Evolutionary conservation across 2,797 vertebrate species (phyloP).

Genomic region (Florisuga fusca): DNA sequence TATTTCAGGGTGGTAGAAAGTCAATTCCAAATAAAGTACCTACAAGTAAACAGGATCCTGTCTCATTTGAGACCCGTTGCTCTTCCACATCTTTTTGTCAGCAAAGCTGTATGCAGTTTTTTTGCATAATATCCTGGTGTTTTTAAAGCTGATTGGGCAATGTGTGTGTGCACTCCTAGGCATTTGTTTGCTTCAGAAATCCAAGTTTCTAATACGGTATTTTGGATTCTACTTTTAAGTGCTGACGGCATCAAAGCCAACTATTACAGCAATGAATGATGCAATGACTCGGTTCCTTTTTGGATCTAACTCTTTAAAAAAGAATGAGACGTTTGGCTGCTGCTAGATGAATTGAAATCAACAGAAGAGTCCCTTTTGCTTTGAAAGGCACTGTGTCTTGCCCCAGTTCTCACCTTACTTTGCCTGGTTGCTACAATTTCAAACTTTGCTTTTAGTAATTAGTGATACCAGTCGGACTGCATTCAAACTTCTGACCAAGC

Average conservation of each 20-base stretch:
- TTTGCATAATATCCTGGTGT: not conserved
- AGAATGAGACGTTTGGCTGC: not conserved
- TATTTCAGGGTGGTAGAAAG: not conserved
- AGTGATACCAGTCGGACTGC: not conserved
- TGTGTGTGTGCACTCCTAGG: not conserved
- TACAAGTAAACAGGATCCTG: not conserved
- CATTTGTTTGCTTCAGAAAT: not conserved
- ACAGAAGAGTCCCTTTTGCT: not conserved
- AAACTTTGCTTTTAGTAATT: not conserved
- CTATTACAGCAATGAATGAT: not conserved
- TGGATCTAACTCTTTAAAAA: not conserved
- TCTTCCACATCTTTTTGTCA: not conserved
- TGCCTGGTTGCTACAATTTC: not conserved
- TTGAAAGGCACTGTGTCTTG: not conserved
- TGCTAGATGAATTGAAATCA: not conserved
- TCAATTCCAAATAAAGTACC: not conserved
- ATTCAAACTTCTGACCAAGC: not conserved
- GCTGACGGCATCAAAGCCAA: not conserved
- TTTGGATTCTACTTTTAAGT: not conserved
- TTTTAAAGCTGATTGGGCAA: not conserved
- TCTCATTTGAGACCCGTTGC: not conserved
- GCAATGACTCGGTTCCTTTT: not conserved
- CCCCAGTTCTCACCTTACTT: not conserved
- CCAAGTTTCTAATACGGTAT: not conserved
- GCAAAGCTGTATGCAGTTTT: not conserved